A percentile compares a stretch with the other conserved stretches of the same genome.
These are phyloP conservation scores for Scaptomyza polygonia DNA, from an alignment of 2,888 invertebrate species.

Conservation along the genomic window DNA sequence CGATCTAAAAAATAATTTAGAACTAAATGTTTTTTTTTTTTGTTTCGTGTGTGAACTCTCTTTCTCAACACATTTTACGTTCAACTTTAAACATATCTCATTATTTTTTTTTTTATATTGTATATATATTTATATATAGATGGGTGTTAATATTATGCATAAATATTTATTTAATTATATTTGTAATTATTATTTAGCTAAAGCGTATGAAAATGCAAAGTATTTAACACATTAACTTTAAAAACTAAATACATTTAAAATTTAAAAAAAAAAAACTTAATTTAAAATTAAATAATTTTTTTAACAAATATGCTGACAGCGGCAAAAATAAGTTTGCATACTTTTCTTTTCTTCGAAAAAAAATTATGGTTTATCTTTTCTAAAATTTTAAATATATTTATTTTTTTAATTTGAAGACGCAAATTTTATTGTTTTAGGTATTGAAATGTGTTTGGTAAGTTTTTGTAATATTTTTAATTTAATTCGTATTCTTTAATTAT, in stretches of 20 bases:
- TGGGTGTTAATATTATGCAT: constrained; percentile 46
- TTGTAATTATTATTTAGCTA: constrained; percentile 74
- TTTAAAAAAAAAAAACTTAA: constrained; percentile 34
- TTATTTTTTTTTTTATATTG: no score
- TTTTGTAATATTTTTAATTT: constrained; percentile 37
- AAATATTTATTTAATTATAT: constrained; percentile 64
- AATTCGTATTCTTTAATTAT: constrained; percentile 19
- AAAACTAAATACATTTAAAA: constrained; percentile 45
- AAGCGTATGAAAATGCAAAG: constrained; percentile 82
- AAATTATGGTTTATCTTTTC: constrained; percentile 31
- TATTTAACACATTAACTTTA: constrained; percentile 65
- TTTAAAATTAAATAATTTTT: constrained; percentile 45
- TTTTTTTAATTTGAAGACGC: constrained; percentile 60
- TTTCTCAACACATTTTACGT: neutral
- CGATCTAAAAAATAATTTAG: constrained; percentile 56
- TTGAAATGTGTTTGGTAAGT: constrained; percentile 73
- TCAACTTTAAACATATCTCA: constrained; percentile 52
- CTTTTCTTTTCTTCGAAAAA: constrained; percentile 42
- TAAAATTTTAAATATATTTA: constrained; percentile 39
- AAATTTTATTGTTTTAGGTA: constrained; percentile 59
- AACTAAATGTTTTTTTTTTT: constrained; percentile 58
- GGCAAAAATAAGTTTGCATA: constrained; percentile 48
- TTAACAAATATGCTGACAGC: constrained; percentile 55
- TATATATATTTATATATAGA: constrained; percentile 24
- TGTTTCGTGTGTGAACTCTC: constrained; percentile 11